Conservation (phyloP, 2,888 invertebrate species). For the Zygogramma bicolorata region DNA sequence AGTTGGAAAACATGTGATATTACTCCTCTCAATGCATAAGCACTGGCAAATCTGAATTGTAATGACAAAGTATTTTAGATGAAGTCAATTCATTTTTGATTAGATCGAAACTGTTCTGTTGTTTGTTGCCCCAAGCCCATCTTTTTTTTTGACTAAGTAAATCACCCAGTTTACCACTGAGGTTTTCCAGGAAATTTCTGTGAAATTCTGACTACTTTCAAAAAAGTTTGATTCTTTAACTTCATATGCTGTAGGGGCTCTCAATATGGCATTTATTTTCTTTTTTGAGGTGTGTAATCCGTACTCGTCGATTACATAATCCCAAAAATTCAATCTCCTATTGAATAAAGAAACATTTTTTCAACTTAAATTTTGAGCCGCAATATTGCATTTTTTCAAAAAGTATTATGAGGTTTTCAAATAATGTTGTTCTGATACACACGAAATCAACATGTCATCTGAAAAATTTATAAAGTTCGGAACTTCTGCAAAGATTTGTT, state of each 20-base stretch:
- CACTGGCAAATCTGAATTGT: too few species aligned
- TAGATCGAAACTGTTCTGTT: too few species aligned
- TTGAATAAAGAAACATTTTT: too few species aligned
- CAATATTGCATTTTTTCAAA: not conserved
- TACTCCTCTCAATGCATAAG: too few species aligned
- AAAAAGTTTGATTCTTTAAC: slow-evolving; percentile 19
- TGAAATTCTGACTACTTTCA: not conserved
- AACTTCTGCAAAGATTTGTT: not conserved
- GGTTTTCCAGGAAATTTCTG: too few species aligned
- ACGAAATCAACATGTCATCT: not conserved
- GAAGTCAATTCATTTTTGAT: too few species aligned
- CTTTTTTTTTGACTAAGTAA: too few species aligned
- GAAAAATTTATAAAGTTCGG: not conserved
- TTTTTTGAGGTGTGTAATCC: slow-evolving; percentile 26
- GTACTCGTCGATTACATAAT: not conserved
- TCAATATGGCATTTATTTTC: slow-evolving; percentile 14
- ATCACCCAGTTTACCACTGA: too few species aligned
- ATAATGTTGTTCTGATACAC: not conserved
- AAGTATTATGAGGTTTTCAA: not conserved
- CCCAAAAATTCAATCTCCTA: too few species aligned
- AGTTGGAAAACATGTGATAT: not conserved
- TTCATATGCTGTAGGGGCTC: slow-evolving; percentile 9
- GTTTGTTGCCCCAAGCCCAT: too few species aligned
- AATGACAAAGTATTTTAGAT: too few species aligned
- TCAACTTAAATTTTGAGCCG: not conserved